These are phyloP conservation scores for Lutjanus erythropterus DNA, from an alignment of 2,113 vertebrate species.

Conservation along the genomic window DNA sequence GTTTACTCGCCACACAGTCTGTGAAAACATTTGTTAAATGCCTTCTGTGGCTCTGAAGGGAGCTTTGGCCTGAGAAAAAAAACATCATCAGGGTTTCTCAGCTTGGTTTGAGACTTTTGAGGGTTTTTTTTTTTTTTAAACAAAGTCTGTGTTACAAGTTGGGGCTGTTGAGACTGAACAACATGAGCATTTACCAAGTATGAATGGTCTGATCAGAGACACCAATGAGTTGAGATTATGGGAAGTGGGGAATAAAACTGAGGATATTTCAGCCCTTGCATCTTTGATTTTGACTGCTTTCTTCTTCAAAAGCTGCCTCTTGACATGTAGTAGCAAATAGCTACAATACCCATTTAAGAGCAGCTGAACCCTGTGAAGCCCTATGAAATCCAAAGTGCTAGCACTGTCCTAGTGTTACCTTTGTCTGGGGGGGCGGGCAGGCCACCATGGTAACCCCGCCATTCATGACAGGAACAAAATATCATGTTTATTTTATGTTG, in stretches of 20 bases:
- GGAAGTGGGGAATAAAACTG: no score
- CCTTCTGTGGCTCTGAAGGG: not conserved
- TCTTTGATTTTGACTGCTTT: no score
- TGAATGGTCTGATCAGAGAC: not conserved
- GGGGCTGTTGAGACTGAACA: not conserved
- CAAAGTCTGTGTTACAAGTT: not conserved
- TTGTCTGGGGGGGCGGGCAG: no score
- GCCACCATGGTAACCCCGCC: no score
- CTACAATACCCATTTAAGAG: no score
- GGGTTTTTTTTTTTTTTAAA: not conserved
- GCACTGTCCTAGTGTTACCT: no score
- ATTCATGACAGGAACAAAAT: no score
- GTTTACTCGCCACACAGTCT: not conserved
- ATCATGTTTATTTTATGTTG: no score
- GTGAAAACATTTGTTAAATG: not conserved
- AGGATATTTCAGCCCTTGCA: no score
- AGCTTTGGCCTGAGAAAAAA: not conserved
- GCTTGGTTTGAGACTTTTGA: not conserved
- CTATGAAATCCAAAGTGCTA: not conserved
- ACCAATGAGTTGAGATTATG: not conserved
- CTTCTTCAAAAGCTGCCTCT: no score
- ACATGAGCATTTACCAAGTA: not conserved
- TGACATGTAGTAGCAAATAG: no score
- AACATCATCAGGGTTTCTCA: not conserved
- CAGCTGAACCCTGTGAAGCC: not conserved